phyloP scores from a whole-genome alignment of 2,113 vertebrate genomes.

The Spea multiplicata region DNA sequence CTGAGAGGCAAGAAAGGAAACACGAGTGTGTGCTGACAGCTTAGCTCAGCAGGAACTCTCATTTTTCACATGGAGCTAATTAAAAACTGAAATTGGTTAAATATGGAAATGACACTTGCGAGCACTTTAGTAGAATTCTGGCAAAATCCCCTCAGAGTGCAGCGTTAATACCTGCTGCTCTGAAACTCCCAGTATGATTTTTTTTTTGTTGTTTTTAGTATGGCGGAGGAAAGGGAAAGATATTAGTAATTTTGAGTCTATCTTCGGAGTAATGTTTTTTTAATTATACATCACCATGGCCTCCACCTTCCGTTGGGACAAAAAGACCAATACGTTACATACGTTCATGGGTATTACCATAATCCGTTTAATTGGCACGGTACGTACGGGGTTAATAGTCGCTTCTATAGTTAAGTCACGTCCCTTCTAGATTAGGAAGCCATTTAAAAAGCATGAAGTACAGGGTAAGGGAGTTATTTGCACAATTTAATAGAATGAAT shows the following conservation, averaged over 20 bases:
- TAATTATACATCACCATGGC: constrained; percentile 79
- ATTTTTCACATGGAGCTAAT: constrained; percentile 84
- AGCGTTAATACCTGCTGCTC: constrained; percentile 77
- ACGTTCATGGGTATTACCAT: neutral
- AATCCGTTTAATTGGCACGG: constrained; percentile 49
- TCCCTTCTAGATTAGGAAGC: constrained; percentile 38
- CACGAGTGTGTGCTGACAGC: constrained; percentile 74
- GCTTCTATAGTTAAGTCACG: constrained; percentile 48
- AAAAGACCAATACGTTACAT: constrained; percentile 50
- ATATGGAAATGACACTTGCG: constrained; percentile 85
- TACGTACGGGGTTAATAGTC: constrained; percentile 42
- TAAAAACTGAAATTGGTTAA: constrained; percentile 88
- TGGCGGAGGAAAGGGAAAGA: constrained; percentile 77
- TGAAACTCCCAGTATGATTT: constrained; percentile 75
- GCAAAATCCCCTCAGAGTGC: constrained; percentile 76
- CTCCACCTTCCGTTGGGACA: constrained; percentile 62
- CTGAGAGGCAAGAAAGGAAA: constrained; percentile 80
- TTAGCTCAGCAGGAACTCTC: constrained; percentile 76
- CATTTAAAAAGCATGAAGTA: constrained; percentile 25
- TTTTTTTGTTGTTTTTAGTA: constrained; percentile 78
- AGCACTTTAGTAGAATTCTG: constrained; percentile 81
- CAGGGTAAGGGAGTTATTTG: constrained; percentile 29
- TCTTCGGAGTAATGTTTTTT: constrained; percentile 62
- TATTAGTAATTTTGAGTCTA: constrained; percentile 72
- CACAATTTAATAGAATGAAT: constrained; percentile 48